Conservation (phyloP, 2,113 vertebrate genomes). For the Sula dactylatra region DNA sequence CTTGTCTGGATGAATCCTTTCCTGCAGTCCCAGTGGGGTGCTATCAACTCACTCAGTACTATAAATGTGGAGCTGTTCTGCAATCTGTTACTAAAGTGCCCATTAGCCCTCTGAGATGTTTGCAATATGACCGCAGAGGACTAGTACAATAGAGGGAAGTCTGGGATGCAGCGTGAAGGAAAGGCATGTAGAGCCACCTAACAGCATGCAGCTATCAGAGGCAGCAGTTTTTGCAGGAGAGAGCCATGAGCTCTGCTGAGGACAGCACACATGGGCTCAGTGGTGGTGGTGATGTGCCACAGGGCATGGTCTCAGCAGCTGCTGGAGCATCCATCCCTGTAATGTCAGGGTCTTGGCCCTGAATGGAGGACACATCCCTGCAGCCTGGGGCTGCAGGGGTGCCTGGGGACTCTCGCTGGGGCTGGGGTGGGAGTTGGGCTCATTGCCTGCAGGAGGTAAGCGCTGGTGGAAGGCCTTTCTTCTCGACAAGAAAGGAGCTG, state of each 20-base stretch:
- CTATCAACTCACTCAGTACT: neutral
- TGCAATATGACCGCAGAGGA: neutral
- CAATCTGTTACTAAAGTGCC: neutral
- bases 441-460: neutral
- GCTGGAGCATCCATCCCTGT: neutral
- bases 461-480: neutral
- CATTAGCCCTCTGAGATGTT: neutral
- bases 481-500: neutral
- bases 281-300: too few relatives aligned
- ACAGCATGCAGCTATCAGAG: neutral
- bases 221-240: neutral
- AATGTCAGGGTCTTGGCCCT: neutral
- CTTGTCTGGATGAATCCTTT: neutral
- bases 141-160: neutral
- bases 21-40: neutral
- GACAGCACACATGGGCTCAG: fast-evolving
- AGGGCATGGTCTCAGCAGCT: neutral
- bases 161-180: neutral
- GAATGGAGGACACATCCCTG: neutral
- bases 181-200: neutral
- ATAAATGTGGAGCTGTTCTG: neutral
- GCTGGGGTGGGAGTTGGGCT: neutral
- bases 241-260: neutral
- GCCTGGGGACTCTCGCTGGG: neutral
- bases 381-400: neutral